phyloP scores from a whole-genome alignment of 2,113 vertebrate species.

The Dasyprocta punctata region DNA sequence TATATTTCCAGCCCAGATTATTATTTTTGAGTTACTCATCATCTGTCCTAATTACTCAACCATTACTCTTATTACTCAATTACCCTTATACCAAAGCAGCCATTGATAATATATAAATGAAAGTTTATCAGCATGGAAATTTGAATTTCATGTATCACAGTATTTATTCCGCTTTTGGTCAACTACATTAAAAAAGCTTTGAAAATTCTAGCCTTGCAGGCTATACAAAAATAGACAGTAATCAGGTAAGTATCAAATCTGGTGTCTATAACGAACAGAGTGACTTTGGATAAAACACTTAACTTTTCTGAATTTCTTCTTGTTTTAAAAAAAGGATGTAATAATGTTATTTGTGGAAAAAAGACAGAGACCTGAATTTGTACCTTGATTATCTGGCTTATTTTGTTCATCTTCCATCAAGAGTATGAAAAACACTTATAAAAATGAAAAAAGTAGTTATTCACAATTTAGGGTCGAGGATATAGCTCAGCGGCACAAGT shows the following conservation, averaged over 20 bases:
- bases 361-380: background rate
- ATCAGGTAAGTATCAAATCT: background rate
- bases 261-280: background rate
- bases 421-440: background rate
- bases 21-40: background rate
- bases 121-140: background rate
- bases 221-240: background rate
- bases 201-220: background rate
- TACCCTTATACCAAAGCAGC: background rate
- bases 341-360: background rate
- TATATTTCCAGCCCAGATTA: background rate
- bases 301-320: background rate
- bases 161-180: background rate
- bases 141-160: background rate
- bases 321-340: constrained; percentile 29
- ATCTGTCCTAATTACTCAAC: background rate
- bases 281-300: background rate
- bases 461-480: background rate
- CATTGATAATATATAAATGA: background rate
- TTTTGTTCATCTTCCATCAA: background rate
- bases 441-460: background rate
- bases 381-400: background rate
- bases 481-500: too few relatives aligned
- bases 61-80: background rate
- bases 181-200: background rate